These are phyloP conservation scores for Hirtodrosophila histrioides DNA, from an alignment of 2,888 invertebrate genomes.

Conservation along the genomic window DNA sequence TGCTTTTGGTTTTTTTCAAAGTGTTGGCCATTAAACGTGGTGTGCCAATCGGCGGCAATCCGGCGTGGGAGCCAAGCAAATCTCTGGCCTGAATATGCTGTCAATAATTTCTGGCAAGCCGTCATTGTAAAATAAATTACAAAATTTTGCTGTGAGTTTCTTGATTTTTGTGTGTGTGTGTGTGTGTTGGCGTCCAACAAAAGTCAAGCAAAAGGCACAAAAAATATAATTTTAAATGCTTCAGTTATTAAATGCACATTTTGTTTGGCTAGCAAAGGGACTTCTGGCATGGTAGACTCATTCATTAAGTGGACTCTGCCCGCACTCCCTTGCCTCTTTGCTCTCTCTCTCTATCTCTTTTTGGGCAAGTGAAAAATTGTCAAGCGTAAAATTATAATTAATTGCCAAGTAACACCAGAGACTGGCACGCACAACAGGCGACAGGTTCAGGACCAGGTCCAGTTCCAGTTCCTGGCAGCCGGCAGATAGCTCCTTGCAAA, in stretches of 20 bases:
- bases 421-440: conserved; percentile 44
- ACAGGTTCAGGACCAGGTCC: too few species aligned
- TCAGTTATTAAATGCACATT: conserved; percentile 50
- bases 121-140: conserved; percentile 34
- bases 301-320: conserved; percentile 34
- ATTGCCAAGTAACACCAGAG: conserved; percentile 61
- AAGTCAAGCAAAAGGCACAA: conserved; percentile 3
- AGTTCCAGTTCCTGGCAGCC: conserved; percentile 16
- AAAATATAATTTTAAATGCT: conserved; percentile 30
- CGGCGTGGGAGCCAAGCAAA: not conserved
- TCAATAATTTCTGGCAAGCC: conserved; percentile 39
- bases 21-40: conserved; percentile 24
- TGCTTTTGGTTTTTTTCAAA: conserved; percentile 24
- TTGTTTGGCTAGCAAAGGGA: conserved; percentile 11
- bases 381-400: conserved; percentile 78
- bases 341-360: conserved; percentile 13
- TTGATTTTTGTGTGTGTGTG: not conserved
- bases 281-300: not conserved
- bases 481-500: conserved; percentile 47
- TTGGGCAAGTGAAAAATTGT: conserved; percentile 62
- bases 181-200: not conserved
- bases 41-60: conserved; percentile 13
- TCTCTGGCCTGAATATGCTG: conserved; percentile 8
- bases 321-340: conserved; percentile 5
- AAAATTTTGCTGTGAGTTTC: conserved; percentile 21